Evolutionary conservation across 2,113 vertebrate genomes (phyloP).

Genomic region (Nicator chloris): DNA sequence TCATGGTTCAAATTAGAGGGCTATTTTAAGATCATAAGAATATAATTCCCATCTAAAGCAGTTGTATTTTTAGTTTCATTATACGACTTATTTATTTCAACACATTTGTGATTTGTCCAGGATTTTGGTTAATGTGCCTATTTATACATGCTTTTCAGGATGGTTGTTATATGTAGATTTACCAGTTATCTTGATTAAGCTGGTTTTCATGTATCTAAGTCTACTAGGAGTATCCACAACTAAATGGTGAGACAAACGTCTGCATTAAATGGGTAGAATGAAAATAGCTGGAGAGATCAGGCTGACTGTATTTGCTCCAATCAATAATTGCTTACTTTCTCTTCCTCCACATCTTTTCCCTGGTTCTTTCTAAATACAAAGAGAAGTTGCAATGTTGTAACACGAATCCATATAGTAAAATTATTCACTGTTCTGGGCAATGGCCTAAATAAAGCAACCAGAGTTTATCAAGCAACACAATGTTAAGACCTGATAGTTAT

Average conservation of each 20-base stretch:
- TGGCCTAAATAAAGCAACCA: neutral
- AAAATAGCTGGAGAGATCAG: neutral
- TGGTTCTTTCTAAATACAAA: neutral
- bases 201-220: neutral
- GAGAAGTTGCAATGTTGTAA: neutral
- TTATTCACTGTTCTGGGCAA: neutral
- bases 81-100: constrained; percentile 49
- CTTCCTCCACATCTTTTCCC: neutral
- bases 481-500: neutral
- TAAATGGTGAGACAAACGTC: neutral
- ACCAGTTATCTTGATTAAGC: neutral
- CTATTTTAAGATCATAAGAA: constrained; percentile 71
- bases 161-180: neutral
- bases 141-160: constrained; percentile 1
- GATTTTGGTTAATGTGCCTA: constrained; percentile 2
- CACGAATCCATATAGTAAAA: neutral
- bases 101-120: constrained; percentile 5
- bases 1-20: constrained; percentile 69
- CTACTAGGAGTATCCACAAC: neutral
- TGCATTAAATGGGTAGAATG: neutral
- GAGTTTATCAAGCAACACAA: neutral
- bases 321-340: neutral
- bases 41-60: constrained; percentile 55
- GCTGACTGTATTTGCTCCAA: neutral
- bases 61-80: constrained; percentile 51